Percentiles rank a stretch among this genome's conserved stretches.
Evolutionary conservation across 2,113 vertebrate species (phyloP).

Genomic region (Menidia beryllina): DNA sequence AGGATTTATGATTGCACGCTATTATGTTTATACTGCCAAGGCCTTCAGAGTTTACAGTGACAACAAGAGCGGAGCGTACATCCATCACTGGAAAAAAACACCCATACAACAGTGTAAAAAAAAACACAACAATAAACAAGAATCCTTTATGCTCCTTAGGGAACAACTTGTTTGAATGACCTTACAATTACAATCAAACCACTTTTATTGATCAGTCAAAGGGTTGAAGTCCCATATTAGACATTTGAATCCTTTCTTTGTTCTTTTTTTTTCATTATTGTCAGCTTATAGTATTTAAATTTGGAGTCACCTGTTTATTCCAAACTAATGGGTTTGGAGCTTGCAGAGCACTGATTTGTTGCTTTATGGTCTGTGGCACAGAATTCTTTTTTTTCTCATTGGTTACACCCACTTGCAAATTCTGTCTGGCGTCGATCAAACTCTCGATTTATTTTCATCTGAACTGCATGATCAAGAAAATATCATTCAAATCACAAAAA

Average conservation of each 20-base stretch:
- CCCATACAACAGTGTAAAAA: neutral
- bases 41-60: constrained; percentile 12
- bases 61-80: constrained; percentile 1
- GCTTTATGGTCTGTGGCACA: too few relatives aligned
- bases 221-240: neutral
- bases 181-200: too few relatives aligned
- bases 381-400: too few relatives aligned
- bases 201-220: neutral
- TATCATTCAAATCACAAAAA: too few relatives aligned
- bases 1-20: constrained; percentile 73
- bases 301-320: neutral
- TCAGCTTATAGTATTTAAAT: neutral
- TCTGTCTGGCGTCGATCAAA: too few relatives aligned
- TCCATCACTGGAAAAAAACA: constrained; percentile 2
- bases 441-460: too few relatives aligned
- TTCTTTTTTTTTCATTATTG: neutral
- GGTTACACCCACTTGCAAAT: too few relatives aligned
- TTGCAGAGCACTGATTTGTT: too few relatives aligned
- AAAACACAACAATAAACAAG: neutral
- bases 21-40: constrained; percentile 38
- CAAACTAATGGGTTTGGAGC: too few relatives aligned
- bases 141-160: neutral
- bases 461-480: too few relatives aligned
- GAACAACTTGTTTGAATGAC: neutral
- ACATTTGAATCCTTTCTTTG: too few relatives aligned